phyloP scores from a whole-genome alignment of 2,113 vertebrate genomes.

The Bambusicola thoracicus region DNA sequence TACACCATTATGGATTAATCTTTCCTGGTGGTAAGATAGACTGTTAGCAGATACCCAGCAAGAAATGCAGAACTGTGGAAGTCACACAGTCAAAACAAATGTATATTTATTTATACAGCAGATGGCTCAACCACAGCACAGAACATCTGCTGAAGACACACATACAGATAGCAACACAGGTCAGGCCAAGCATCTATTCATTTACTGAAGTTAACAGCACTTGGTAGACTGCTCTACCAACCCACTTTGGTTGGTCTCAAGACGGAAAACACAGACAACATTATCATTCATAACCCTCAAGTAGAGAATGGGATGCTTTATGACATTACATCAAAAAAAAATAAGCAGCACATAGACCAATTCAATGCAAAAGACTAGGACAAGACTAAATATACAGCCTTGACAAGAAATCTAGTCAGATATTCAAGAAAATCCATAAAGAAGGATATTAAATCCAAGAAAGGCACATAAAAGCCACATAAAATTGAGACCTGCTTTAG shows the following conservation, averaged over 20 bases:
- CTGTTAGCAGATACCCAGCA: neutral
- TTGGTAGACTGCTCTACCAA: neutral
- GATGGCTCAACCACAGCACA: neutral
- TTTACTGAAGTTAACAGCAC: neutral
- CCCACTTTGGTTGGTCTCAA: neutral
- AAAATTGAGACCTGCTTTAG: neutral
- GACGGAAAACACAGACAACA: neutral
- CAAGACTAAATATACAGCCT: neutral
- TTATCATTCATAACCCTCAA: neutral
- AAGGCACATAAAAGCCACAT: neutral
- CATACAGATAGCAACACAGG: neutral
- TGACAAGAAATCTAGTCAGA: neutral
- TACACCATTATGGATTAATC: neutral
- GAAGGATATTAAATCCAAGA: neutral
- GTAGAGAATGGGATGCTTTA: neutral
- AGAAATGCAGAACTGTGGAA: neutral
- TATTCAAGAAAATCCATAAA: neutral
- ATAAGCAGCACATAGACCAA: neutral
- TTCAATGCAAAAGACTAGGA: neutral
- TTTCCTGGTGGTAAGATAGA: rapidly evolving
- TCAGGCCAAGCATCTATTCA: neutral
- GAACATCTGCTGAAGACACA: neutral
- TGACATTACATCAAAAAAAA: neutral
- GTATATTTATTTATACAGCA: neutral
- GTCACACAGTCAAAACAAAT: neutral